Base-by-base conservation (phyloP, 2,113 vertebrate genomes). In the Tenrec ecaudatus region DNA sequence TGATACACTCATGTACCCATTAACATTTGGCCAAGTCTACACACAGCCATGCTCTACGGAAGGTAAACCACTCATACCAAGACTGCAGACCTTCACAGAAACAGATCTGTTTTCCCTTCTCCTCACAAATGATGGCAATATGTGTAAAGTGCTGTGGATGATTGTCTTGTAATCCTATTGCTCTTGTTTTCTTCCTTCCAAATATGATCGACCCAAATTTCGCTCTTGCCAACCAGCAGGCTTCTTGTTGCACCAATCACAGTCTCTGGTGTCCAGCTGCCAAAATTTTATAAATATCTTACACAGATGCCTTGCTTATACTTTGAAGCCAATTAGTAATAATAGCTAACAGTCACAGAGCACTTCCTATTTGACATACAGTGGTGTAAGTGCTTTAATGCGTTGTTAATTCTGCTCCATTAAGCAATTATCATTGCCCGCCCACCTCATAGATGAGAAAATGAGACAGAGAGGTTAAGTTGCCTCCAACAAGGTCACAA, bases 1-100 rank as follows among this genome's bases (percentile, higher is more conserved):
- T 12, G 10, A 23, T 8, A 16, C 4, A 15, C 9, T 1, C 0
- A 0, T 25, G 20, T 0, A 0, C 19, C 20, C 4, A 0, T 40
- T 68, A 57, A 31, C 20, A 33, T 15, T 53, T 20, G 33, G 40
- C 40, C 60, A 53, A 7, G 47, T 53, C 9, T 53, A 14, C 47
- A 53, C 3, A 25, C 36, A 31, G 2, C 31, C 40, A 4, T 38
- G 1, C 20, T 25, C 22, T 7, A 36, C 40, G 20, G 29, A 27
- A 38, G 14, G 20, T 17, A 64, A 43, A 40, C 27, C 12, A 5
- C 57, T 8, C 47, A 53, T 53, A 14, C 47, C 47, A 53, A 53
- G 47, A 10, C 47, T 53, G 47, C 12, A 53, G 1, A 53, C 11
- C 47, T 53, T 53, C 12, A 53, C 11, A 10, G 47, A 53, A 53